A percentile compares a stretch with the other conserved stretches of the same genome.
Evolutionary conservation across 2,888 invertebrate species (phyloP).

Genomic region (Nymphalis urticae): DNA sequence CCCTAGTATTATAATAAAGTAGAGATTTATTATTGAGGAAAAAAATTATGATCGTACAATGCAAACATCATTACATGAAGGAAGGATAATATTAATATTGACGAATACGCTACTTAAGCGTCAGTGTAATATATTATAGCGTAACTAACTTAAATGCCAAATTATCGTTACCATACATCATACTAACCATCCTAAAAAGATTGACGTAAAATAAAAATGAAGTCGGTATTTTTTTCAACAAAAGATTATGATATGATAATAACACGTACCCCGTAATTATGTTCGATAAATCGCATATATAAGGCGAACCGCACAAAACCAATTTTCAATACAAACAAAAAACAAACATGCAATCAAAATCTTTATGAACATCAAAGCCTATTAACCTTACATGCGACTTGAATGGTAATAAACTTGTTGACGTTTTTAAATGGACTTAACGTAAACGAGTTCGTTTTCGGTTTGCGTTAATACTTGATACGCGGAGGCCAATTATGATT

Average conservation of each 20-base stretch:
- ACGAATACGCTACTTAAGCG: slow-evolving; percentile 28
- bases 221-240: slow-evolving; percentile 33
- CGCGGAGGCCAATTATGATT: slow-evolving; percentile 51
- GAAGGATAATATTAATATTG: slow-evolving; percentile 18
- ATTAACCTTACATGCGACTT: slow-evolving; percentile 45
- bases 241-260: slow-evolving; percentile 43
- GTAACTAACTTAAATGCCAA: slow-evolving; percentile 41
- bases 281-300: slow-evolving; percentile 60
- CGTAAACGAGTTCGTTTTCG: slow-evolving; percentile 2
- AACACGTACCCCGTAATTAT: slow-evolving; percentile 64
- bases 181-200: slow-evolving; percentile 43
- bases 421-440: slow-evolving; percentile 36
- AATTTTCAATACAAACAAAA: slow-evolving; percentile 52
- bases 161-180: slow-evolving; percentile 45
- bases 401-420: slow-evolving; percentile 46
- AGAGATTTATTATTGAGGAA: background rate
- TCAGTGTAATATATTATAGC: slow-evolving; percentile 40
- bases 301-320: slow-evolving; percentile 45
- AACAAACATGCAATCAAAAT: slow-evolving; percentile 41
- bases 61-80: background rate
- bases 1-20: too few species aligned
- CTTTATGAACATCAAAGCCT: slow-evolving; percentile 42
- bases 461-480: slow-evolving; percentile 38
- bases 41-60: background rate
- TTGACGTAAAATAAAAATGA: slow-evolving; percentile 45